Evolutionary conservation across 2,888 invertebrate genomes (phyloP), one percentile per base, ranked within the genome.

Genomic region (Ophioninae sp.): DNA sequence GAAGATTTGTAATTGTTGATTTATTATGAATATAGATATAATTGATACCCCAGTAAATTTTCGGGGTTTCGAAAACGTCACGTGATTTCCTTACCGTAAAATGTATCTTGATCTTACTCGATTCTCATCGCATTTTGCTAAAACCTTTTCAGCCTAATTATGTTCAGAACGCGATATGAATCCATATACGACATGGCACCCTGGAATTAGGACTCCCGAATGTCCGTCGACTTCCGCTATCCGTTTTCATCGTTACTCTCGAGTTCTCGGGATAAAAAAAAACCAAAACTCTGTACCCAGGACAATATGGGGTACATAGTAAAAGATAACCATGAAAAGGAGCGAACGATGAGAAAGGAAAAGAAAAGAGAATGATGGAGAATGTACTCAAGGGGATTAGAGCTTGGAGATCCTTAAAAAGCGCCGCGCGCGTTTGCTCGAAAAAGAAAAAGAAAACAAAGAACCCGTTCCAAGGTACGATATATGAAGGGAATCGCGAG

Each of bases 391-490:
- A 62, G 75, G 68, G 75, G 56, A 73, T 39, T 67, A 77, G 61
- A 67, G 72, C n/a, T 30, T 72, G 78, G 68, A 73, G 75, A 81
- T 62, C 70, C 62, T 81, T 69, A 82, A 85, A 83, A 79, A 79
- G 87, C 84, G 83, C 87, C 83, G 85, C 86, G 67, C 70, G 78
- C 65, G 65, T 69, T 67, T 57, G 77, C 21, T 20, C 23, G 62
- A 62, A 76, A 10, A 72, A 65, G 44, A 75, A 70, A n/a, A 50
- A 57, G 61, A 85, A 20, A 65, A 73, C 59, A 61, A 81, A 79
- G 72, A 80, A 86, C 85, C 85, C 81, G 82, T 82, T 88, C 86
- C 86, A 87, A 86, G 87, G 86, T 86, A 86, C 65, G 59, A 79
- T 79, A 72, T 84, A 87, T 79, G 79, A 87, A 86, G 86, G 87